Conservation (phyloP, 1,140 invertebrate species). For the Dendroctonus ponderosae region DNA sequence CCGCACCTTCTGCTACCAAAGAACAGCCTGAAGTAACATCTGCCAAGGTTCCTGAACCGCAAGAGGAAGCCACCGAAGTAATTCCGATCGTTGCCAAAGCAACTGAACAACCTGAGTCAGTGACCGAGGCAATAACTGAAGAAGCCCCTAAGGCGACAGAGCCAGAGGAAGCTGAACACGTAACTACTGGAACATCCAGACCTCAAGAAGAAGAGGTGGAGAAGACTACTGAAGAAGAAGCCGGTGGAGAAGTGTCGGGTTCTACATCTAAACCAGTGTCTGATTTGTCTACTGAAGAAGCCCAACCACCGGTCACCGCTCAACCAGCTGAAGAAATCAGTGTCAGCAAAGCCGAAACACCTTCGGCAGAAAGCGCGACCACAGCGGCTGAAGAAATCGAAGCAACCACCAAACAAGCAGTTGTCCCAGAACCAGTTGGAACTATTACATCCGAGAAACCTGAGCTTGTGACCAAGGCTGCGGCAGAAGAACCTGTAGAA, state of each 20-base stretch:
- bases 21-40: slow-evolving; percentile 10
- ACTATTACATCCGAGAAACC: not conserved
- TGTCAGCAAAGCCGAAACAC: not conserved
- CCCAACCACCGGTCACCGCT: not conserved
- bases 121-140: slow-evolving; percentile 30
- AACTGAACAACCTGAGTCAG: slow-evolving; percentile 27
- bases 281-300: slow-evolving; percentile 3
- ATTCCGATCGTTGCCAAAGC: not conserved
- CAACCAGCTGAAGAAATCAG: not conserved
- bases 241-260: slow-evolving; percentile 13
- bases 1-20: not conserved
- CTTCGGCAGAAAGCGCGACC: too few relatives aligned
- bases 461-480: not conserved
- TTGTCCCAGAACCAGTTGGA: not conserved
- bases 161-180: slow-evolving; percentile 21
- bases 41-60: slow-evolving; percentile 4
- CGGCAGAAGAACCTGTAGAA: not conserved
- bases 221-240: slow-evolving; percentile 28
- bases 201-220: slow-evolving; percentile 20
- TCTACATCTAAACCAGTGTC: slow-evolving; percentile 6
- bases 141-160: slow-evolving; percentile 10
- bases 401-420: slow-evolving; percentile 2
- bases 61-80: slow-evolving; percentile 1
- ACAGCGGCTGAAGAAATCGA: not conserved
- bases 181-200: slow-evolving; percentile 13